Conservation (phyloP, 2,888 invertebrate species). For the Trichopria drosophilae region DNA sequence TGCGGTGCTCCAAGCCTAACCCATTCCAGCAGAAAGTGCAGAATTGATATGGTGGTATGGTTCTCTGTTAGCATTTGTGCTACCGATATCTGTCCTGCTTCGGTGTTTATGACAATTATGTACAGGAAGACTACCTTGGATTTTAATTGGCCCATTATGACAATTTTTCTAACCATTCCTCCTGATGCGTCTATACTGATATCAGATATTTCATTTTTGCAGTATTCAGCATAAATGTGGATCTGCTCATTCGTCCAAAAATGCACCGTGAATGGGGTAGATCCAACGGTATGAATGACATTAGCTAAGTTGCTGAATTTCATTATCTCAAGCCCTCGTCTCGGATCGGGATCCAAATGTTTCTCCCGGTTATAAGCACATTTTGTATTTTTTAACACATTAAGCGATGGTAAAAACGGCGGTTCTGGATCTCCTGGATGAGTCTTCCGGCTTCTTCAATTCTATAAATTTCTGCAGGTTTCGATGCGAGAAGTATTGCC, state of each 20-base stretch:
- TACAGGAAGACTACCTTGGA: not conserved
- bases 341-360: not conserved
- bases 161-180: not conserved
- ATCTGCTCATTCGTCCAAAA: slow-evolving; percentile 1
- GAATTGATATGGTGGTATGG: not conserved
- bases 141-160: not conserved
- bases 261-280: not conserved
- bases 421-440: slow-evolving; percentile 10
- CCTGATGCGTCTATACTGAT: not conserved
- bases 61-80: slow-evolving; percentile 1
- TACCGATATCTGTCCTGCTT: not conserved
- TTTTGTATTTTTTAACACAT: not conserved
- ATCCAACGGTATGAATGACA: not conserved
- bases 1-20: too few relatives aligned
- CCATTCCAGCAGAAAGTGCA: not conserved
- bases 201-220: not conserved
- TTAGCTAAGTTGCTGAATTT: not conserved
- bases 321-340: not conserved
- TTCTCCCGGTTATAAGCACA: not conserved
- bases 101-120: not conserved
- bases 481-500: not conserved
- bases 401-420: not conserved
- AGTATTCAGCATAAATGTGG: not conserved
- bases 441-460: not conserved
- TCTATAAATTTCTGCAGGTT: not conserved